Base-by-base conservation (phyloP, 2,797 vertebrate species). In the Typhlichthys eigenmanni region DNA sequence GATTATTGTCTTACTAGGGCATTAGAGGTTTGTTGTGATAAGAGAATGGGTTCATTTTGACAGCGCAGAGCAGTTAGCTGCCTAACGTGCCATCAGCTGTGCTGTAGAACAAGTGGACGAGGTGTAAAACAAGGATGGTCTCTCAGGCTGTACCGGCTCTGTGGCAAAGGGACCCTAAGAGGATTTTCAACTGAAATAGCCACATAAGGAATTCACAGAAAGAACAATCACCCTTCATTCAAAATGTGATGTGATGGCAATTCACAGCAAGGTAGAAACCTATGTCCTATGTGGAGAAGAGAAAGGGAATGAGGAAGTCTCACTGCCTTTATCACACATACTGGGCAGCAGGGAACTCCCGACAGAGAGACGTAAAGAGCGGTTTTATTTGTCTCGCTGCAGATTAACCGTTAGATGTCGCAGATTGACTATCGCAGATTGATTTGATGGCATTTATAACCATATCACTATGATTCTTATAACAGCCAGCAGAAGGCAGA, bases 121-220 rank as follows among this genome's bases (percentile, higher is more conserved):
- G 69, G 84, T 85, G 84, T 86, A 81, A 81, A 87, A 82, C 75
- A 67, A 13, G 62, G 62, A 62, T 85, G 56, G 69, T 74, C 71
- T 79, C 59, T 4, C 32, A 67, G 62, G 69, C 66, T 72, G 49
- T 0, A 68, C 68, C 32, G 60, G 63, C 66, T 69, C 66, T 57
- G 52, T 6, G 57, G 66, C 49, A 62, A 58, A 62, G 54, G 46
- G 63, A 19, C 19, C 1, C 19, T 19, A 19, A 19, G 19, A 19
- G 19, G 19, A 19, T 76, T 74, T 75, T 74, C 54, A 64, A 54
- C 57, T 10, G 13, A 62, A 63, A 62, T 13, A 17, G 16, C 34
- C 38, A 19, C 55, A 32, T 66, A 46, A 49, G 34, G 68, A 56
- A 57, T 69, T 60, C 8, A 0, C 60, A 66, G 34, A 38, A 7